Base-by-base conservation (phyloP, 2,797 vertebrate species). In the Chrysolophus pictus region DNA sequence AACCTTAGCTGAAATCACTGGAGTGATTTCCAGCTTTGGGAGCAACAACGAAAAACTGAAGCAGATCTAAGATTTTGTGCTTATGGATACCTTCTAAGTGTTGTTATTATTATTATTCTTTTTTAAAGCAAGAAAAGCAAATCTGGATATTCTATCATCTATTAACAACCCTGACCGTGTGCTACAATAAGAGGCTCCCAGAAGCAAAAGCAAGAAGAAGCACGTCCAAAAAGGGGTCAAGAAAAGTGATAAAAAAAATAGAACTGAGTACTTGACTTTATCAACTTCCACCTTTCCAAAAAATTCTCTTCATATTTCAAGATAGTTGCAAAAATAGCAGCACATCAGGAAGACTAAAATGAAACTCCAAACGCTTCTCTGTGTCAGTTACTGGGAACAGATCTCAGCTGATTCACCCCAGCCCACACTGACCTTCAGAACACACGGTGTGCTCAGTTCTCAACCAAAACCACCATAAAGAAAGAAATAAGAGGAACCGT, bases 321-420 rank as follows among this genome's bases (percentile, higher is more conserved):
- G 51, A 26, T 29, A 77, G 17, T 47, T 78, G n/a, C 28, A 85
- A 86, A 94, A 75, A 9, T 8, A 87, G 0, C 63, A 89, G 5
- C 31, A 64, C 37, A 75, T 63, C 51, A 63, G 0, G 13, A 11
- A 73, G 29, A 67, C 63, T 81, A 64, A 86, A 73, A 47, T 26
- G 22, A 70, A 90, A 88, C 80, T 70, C 67, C 53, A 86, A 86
- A 86, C 28, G 39, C 76, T 92, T 88, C 11, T 69, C 71, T 82
- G 64, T 79, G 63, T 64, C 91, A 82, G 60, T 41, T 65, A 55
- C 62, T 87, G 67, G 65, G 60, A 90, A 33, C 7, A 68, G 18
- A 84, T 73, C 53, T 41, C 76, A 92, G 67, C 55, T 87, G 79
- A 89, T 73, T 78, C 59, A 58, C 47, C 56, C 41, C 75, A 80